A percentile compares a stretch with the other conserved stretches of the same genome.
Evolutionary conservation across 2,797 vertebrate species (phyloP).

Genomic region (Acrossocheilus fasciatus): DNA sequence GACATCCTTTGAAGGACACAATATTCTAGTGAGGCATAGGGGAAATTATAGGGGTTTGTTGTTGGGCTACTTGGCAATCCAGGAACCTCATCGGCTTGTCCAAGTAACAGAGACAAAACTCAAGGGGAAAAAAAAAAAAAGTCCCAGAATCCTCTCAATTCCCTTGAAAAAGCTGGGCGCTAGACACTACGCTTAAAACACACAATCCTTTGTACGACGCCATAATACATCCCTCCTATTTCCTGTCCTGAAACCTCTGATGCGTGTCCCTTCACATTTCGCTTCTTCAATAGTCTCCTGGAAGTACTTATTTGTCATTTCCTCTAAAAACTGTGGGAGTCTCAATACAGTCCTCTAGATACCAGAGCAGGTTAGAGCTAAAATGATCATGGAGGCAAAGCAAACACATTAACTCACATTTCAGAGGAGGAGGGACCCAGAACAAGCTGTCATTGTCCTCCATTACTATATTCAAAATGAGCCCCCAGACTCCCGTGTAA

Average conservation of each 20-base stretch:
- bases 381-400: conserved; percentile 56
- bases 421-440: conserved; percentile 43
- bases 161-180: conserved; percentile 36
- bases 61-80: conserved; percentile 66
- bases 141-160: conserved; percentile 53
- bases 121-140: conserved; percentile 12
- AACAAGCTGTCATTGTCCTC: conserved; percentile 50
- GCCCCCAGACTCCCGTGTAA: conserved; percentile 36
- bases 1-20: conserved; percentile 66
- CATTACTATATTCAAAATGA: conserved; percentile 44
- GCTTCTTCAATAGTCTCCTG: conserved; percentile 57
- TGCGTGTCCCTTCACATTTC: conserved; percentile 44
- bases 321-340: conserved; percentile 53
- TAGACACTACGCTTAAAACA: conserved; percentile 58
- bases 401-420: conserved; percentile 59
- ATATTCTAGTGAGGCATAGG: conserved; percentile 59
- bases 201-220: conserved; percentile 59
- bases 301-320: conserved; percentile 68
- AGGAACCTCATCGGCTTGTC: conserved; percentile 62
- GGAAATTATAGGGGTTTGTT: conserved; percentile 59
- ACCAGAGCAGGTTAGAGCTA: conserved; percentile 49
- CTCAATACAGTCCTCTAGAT: conserved; percentile 56
- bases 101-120: conserved; percentile 57
- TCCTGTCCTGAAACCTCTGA: conserved; percentile 63
- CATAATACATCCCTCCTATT: conserved; percentile 58